Percentiles rank a stretch among this genome's conserved stretches.
Conservation (phyloP, 2,113 vertebrate species). For the Vidua macroura region DNA sequence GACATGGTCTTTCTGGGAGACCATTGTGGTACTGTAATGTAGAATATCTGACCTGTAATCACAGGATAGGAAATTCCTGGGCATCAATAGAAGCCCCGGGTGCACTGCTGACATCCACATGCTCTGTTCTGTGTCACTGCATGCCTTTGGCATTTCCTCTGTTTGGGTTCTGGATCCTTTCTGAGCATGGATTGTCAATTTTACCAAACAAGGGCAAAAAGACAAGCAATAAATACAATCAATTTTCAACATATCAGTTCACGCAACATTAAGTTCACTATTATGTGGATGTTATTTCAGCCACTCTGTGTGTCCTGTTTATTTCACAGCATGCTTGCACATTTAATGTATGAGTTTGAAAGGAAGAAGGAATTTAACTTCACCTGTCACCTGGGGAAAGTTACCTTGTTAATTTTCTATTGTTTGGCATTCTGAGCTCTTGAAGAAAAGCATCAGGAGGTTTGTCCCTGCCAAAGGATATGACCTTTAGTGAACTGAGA, state of each 20-base stretch:
- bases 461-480: background rate
- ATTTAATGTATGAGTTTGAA: background rate
- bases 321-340: background rate
- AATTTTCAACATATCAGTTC: background rate
- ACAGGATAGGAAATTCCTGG: background rate
- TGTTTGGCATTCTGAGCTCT: background rate
- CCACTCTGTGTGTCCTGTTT: background rate
- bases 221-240: background rate
- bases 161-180: background rate
- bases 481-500: background rate
- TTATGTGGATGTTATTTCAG: background rate
- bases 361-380: background rate
- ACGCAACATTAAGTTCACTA: background rate
- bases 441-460: background rate
- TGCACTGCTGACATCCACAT: background rate
- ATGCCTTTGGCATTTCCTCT: background rate
- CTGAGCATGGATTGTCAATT: background rate
- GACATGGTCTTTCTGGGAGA: background rate
- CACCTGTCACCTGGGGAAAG: slow-evolving; percentile 8
- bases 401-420: background rate
- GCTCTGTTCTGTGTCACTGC: background rate
- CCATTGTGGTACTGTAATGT: rapidly evolving
- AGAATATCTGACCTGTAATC: background rate
- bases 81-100: rapidly evolving
- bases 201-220: background rate